Percentiles rank a stretch among this genome's conserved stretches.
These are phyloP conservation scores for Orycteropus afer DNA, from an alignment of 2,113 vertebrate genomes.

Conservation along the genomic window DNA sequence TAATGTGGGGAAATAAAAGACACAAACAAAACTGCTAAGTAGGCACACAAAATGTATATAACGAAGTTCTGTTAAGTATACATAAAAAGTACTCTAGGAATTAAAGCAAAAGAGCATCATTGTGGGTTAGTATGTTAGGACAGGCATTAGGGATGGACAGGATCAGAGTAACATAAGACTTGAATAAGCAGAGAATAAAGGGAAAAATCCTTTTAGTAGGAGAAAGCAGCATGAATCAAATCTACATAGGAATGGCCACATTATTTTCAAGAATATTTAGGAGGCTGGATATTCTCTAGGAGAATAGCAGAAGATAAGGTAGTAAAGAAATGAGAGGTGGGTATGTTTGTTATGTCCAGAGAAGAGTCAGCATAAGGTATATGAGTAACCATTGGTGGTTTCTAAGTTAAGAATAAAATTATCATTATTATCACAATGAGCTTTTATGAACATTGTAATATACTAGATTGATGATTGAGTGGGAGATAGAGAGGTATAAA, in stretches of 20 bases:
- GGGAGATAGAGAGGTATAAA: conserved; percentile 15
- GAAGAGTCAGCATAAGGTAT: neutral
- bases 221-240: neutral
- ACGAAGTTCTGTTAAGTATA: neutral
- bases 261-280: conserved; percentile 51
- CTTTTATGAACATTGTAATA: neutral
- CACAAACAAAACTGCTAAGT: neutral
- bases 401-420: conserved; percentile 14
- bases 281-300: neutral
- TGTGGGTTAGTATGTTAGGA: neutral
- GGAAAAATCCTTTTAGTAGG: neutral
- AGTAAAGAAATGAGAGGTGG: neutral
- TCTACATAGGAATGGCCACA: neutral
- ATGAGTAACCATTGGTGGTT: neutral
- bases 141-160: neutral
- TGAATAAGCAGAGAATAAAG: neutral
- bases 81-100: neutral
- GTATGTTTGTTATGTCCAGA: neutral
- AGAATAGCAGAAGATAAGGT: neutral
- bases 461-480: neutral
- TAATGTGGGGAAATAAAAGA: conserved; percentile 19
- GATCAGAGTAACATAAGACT: conserved; percentile 18
- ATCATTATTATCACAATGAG: neutral
- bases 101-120: neutral
- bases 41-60: neutral